Evolutionary conservation across 2,113 vertebrate genomes (phyloP).

Genomic region (Nasalis larvatus): DNA sequence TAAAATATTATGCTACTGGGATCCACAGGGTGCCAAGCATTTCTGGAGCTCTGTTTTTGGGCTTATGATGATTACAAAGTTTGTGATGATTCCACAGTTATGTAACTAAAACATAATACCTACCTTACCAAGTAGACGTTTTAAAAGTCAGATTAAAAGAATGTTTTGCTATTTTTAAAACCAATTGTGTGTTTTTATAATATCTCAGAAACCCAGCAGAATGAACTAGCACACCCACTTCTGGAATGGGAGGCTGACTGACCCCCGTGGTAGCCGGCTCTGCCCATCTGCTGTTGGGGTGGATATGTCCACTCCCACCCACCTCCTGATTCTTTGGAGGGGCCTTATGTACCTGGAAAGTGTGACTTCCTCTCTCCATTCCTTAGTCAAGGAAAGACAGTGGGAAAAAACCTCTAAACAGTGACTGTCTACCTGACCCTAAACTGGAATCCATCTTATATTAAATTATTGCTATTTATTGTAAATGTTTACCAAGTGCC

Average conservation of each 20-base stretch:
- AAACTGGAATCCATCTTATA: neutral
- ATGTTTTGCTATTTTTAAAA: neutral
- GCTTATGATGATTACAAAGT: neutral
- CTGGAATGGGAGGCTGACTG: neutral
- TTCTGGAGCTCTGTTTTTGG: neutral
- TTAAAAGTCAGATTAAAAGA: neutral
- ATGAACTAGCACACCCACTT: neutral
- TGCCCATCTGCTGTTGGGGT: neutral
- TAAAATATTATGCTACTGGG: neutral
- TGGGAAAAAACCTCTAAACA: neutral
- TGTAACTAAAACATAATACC: neutral
- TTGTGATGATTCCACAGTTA: neutral
- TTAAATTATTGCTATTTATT: slow-evolving; percentile 43
- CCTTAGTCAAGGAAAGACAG: neutral
- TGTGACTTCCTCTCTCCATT: neutral
- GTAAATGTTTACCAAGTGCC: neutral
- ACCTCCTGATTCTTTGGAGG: neutral
- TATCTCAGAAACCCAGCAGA: neutral
- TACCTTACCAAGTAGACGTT: neutral
- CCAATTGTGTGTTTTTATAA: neutral
- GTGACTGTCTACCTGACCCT: neutral
- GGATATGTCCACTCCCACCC: fast-evolving
- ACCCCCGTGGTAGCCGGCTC: neutral
- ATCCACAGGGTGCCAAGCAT: neutral
- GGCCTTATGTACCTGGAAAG: neutral